Evolutionary conservation across 2,113 vertebrate genomes (phyloP).

Genomic region (Forbesichthys papilliferus): DNA sequence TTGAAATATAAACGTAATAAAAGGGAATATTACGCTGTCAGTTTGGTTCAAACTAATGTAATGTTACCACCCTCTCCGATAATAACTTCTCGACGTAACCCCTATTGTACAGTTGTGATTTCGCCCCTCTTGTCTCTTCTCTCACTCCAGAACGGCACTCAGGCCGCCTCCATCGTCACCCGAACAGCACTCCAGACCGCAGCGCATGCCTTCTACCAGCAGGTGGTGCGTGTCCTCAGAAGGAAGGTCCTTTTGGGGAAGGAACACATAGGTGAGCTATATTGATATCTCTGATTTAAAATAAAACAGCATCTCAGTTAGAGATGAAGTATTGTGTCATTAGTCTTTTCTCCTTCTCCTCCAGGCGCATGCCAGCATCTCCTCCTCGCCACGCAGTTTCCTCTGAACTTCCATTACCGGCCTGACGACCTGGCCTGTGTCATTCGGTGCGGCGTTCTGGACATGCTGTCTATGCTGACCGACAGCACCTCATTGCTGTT

Average conservation of each 20-base stretch:
- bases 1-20: no score
- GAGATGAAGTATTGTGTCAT: no score
- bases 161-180: constrained; percentile 65
- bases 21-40: no score
- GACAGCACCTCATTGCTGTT: constrained; percentile 77
- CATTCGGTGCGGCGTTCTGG: constrained; percentile 75
- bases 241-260: constrained; percentile 70
- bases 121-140: constrained; percentile 7
- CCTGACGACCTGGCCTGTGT: constrained; percentile 77
- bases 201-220: constrained; percentile 79
- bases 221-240: constrained; percentile 76
- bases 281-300: background rate
- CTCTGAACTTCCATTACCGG: constrained; percentile 79
- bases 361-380: constrained; percentile 79
- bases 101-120: background rate
- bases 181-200: constrained; percentile 75
- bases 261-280: constrained; percentile 66
- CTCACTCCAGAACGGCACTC: constrained; percentile 70
- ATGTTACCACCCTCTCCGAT: no score
- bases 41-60: no score
- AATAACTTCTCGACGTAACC: no score
- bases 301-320: no score
- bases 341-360: background rate
- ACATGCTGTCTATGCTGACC: constrained; percentile 75
- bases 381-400: constrained; percentile 79